A percentile compares a stretch with the other conserved stretches of the same genome.
Evolutionary conservation across 2,797 vertebrate species (phyloP).

Genomic region (Darevskia mixta): DNA sequence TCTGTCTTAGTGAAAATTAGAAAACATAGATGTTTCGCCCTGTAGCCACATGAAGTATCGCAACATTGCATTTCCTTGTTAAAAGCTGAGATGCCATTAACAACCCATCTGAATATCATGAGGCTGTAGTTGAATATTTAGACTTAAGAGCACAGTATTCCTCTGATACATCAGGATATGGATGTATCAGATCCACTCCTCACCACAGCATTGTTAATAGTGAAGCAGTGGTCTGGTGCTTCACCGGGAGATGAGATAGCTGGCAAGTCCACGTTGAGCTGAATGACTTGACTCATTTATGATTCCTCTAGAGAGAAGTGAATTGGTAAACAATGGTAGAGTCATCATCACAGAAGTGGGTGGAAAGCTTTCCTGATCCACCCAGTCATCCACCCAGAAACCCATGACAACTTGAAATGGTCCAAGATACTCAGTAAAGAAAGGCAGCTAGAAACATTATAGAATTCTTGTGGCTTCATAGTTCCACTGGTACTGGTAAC

Average conservation of each 20-base stretch:
- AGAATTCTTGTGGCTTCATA: neutral
- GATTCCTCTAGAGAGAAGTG: neutral
- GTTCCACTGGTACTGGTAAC: neutral
- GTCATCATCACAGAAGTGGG: neutral
- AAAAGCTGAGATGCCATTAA: neutral
- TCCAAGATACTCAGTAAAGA: neutral
- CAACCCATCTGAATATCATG: neutral
- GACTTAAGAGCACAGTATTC: neutral
- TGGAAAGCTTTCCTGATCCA: neutral
- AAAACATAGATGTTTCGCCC: neutral
- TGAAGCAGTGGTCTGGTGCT: neutral
- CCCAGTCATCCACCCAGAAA: neutral
- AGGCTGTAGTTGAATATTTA: neutral
- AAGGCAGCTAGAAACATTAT: neutral
- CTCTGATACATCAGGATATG: neutral
- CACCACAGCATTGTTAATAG: neutral
- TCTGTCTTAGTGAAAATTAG: constrained; percentile 1
- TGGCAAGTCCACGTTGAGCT: neutral
- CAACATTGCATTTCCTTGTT: neutral
- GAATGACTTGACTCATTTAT: neutral
- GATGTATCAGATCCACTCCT: neutral
- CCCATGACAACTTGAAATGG: too few relatives aligned
- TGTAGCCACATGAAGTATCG: neutral
- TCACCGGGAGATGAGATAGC: neutral
- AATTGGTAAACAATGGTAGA: neutral